These are phyloP conservation scores for Lepus timidus DNA, from an alignment of 2,113 vertebrate genomes.

Conservation along the genomic window DNA sequence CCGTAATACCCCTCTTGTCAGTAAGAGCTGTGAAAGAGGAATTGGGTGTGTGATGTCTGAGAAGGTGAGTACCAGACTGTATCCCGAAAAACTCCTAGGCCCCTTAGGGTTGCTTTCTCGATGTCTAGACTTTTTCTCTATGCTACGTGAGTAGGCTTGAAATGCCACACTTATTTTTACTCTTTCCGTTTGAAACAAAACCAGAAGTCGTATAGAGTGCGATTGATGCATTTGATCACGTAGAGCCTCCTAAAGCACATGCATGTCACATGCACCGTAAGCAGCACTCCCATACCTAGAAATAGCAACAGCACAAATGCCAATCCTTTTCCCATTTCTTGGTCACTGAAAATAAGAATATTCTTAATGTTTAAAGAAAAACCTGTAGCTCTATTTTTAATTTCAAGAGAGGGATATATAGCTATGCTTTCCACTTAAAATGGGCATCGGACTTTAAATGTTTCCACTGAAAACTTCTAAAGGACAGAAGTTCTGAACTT, in stretches of 20 bases:
- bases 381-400: neutral
- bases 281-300: neutral
- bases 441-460: neutral
- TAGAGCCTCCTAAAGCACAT: neutral
- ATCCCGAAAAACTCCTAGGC: neutral
- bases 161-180: neutral
- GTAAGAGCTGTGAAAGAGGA: neutral
- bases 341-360: neutral
- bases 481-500: neutral
- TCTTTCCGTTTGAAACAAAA: neutral
- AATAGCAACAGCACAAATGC: neutral
- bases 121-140: neutral
- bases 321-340: neutral
- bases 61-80: neutral
- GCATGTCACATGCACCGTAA: neutral
- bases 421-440: neutral
- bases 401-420: constrained; percentile 32
- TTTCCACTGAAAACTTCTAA: constrained; percentile 3
- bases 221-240: neutral
- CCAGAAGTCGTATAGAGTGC: neutral
- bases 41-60: neutral
- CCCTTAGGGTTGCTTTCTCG: neutral
- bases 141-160: neutral
- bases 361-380: neutral
- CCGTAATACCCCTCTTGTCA: constrained; percentile 63